Base-by-base conservation (phyloP, 2,888 invertebrate species). In the Parnassius apollo region DNA sequence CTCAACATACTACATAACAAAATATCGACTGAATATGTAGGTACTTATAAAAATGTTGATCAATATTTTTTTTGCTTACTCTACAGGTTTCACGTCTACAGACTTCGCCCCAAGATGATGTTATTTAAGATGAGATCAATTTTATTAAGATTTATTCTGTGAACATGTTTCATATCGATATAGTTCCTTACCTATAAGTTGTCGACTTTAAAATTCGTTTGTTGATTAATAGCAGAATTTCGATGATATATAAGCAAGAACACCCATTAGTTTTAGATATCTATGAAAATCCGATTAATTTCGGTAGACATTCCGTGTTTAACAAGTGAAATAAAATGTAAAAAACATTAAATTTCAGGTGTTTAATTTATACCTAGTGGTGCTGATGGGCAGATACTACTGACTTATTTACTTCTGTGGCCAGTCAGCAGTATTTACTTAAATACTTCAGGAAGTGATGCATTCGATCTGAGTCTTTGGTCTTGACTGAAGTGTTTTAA, bases 91-190 rank as follows among this genome's bases (percentile, higher is more conserved):
- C 69, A 70, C 68, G 69, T 74, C 74, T 74, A 75, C 64, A 57
- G 70, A 76, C 77, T 77, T 77, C 76, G 75, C 70, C 75, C 75
- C 73, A 78, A 83, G 81, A 85, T 86, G 83, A 87, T 85, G 85
- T 85, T 88, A 88, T 88, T 87, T 85, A 88, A 85, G 85, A 88
- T 85, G 83, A 83, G 85, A 88, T 86, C 83, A 85, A 85, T 88
- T 88, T 88, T 87, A 88, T 88, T 88, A 76, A 88, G 86, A 90
- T 91, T 89, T 89, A 90, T 91, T 81, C 80, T 81, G 84, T 83
- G 82, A 85, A 85, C 78, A 83, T 78, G 74, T 74, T 82, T 80
- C 70, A 75, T 78, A 77, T 81, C 80, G 77, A 81, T 83, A 83
- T 81, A 73, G 68, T 80, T 77, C 74, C 77, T 80, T 77, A 80